Evolutionary conservation across 2,797 vertebrate species (phyloP), one percentile per base, ranked within the genome.

Genomic region (Apogon talboti): DNA sequence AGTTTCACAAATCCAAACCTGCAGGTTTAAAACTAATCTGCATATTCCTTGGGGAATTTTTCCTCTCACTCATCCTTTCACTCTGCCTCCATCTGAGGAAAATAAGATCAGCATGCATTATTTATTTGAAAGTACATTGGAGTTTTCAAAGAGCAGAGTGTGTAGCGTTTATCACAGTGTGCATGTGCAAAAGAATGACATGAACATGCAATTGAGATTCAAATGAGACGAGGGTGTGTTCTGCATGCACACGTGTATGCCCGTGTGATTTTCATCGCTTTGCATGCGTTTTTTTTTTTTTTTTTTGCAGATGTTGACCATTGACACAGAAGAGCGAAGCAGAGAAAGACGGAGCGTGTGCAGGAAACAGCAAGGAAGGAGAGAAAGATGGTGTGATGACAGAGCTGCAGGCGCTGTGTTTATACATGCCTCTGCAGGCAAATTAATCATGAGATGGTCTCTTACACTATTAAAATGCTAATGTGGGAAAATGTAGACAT

Each of bases 391-490:
- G 82, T 66, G 80, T 60, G 79, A 85, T 83, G 81, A 84, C 74
- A 79, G 81, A 82, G 83, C 84, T 87, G 78, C 72, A 79, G 74
- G 81, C 83, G 7, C 50, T 70, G 79, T 91, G 87, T 90, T 92
- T 92, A 87, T 87, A 89, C 91, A 92, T 80, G 74, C 53, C 76
- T 82, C 87, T 84, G 82, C 74, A 79, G 87, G 91, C 88, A 89
- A 90, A 92, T 87, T 86, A 90, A 93, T 92, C 88, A 89, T 48
- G 13, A 81, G 74, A 84, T 61, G 73, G 75, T 78, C 80, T 83
- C 79, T 71, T 78, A 83, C 78, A 85, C 88, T 76, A 94, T 93
- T 92, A 92, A 93, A 92, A 94, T 92, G 92, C 88, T 92, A 93
- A 93, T 93, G 86, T 74, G 67, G 83, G 71, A 83, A 89, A 90